A percentile compares a stretch with the other conserved stretches of the same genome.
Evolutionary conservation across 2,113 vertebrate genomes (phyloP).

Genomic region (Lycocorax pyrrhopterus): DNA sequence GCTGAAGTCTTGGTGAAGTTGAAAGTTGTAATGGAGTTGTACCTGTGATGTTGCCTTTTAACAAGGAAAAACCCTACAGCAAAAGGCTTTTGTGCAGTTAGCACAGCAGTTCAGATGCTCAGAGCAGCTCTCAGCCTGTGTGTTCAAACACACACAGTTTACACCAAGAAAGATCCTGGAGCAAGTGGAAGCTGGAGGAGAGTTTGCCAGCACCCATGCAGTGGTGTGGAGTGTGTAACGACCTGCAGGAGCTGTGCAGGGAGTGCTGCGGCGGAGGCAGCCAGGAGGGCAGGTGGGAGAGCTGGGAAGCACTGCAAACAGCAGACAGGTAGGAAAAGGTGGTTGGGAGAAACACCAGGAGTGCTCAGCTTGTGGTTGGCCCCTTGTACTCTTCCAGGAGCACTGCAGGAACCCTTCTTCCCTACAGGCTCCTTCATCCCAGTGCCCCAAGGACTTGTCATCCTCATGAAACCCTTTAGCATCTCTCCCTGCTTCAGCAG

Average conservation of each 20-base stretch:
- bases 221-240: accelerated
- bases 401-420: not conserved
- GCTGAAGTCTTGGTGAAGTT: not conserved
- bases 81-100: not conserved
- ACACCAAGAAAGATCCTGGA: not conserved
- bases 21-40: not conserved
- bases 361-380: not conserved
- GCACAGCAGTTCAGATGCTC: not conserved
- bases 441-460: not conserved
- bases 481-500: not conserved
- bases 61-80: not conserved
- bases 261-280: accelerated
- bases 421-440: not conserved
- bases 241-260: not conserved
- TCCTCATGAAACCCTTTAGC: not conserved
- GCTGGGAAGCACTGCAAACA: not conserved
- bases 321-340: not conserved
- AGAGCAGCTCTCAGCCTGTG: not conserved
- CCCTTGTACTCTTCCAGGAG: not conserved
- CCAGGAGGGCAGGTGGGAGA: accelerated
- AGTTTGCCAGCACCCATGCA: not conserved
- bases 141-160: not conserved
- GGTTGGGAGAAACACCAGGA: not conserved
- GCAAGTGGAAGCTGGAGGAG: not conserved
- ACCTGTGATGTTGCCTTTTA: not conserved